These are phyloP conservation scores for Tricholauxania praeusta DNA, from an alignment of 2,888 invertebrate species.

Conservation along the genomic window DNA sequence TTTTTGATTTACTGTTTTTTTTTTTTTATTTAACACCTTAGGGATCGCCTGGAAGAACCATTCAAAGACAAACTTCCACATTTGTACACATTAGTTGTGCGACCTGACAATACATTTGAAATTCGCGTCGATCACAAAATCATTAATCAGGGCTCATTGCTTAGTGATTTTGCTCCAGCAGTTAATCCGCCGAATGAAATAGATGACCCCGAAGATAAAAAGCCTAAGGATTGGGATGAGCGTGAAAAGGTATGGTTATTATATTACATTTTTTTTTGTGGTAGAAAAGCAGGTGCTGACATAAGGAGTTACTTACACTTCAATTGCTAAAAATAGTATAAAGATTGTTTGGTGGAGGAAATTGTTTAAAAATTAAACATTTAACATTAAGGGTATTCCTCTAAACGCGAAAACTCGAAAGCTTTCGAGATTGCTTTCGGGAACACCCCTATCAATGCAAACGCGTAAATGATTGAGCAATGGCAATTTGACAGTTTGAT, in stretches of 20 bases:
- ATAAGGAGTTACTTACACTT: background rate
- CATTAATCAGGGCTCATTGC: slow-evolving; percentile 86
- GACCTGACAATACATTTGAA: slow-evolving; percentile 84
- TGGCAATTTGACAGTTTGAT: too few relatives aligned
- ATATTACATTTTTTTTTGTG: background rate
- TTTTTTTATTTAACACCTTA: slow-evolving; percentile 50
- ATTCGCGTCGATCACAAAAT: slow-evolving; percentile 86
- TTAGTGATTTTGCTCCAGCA: slow-evolving; percentile 91
- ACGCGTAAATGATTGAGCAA: too few relatives aligned
- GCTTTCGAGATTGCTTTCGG: too few relatives aligned
- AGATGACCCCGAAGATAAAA: slow-evolving; percentile 87
- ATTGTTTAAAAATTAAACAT: too few relatives aligned
- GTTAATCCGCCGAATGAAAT: slow-evolving; percentile 96
- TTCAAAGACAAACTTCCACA: slow-evolving; percentile 95
- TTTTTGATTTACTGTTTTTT: background rate
- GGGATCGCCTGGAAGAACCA: slow-evolving; percentile 83
- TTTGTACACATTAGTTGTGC: slow-evolving; percentile 83
- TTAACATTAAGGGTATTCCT: too few relatives aligned
- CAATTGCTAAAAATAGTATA: background rate
- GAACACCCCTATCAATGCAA: too few relatives aligned
- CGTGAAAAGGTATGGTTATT: slow-evolving; percentile 73
- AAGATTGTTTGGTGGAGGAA: background rate
- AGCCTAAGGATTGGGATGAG: slow-evolving; percentile 97
- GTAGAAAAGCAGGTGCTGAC: background rate
- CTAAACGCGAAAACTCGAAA: too few relatives aligned